Conservation (phyloP, 1,140 invertebrate species). For the Eciton burchellii region DNA sequence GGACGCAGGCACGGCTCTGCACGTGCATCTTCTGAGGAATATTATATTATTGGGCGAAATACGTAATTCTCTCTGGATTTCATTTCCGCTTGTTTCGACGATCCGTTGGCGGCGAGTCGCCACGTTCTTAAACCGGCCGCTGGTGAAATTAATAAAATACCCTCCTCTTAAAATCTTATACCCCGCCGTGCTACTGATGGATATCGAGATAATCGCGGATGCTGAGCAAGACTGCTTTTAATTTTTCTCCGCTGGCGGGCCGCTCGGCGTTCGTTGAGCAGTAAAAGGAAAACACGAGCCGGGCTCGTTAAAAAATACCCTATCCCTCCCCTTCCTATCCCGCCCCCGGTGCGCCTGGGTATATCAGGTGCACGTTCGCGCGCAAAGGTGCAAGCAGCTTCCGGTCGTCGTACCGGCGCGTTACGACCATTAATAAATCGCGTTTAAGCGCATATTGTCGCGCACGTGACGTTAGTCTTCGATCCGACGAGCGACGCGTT, state of each 20-base stretch:
- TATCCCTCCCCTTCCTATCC: slow-evolving; percentile 40
- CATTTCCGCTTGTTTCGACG: neutral
- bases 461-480: slow-evolving; percentile 54
- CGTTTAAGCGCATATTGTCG: slow-evolving; percentile 69
- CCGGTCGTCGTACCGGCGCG: slow-evolving; percentile 47
- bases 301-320: slow-evolving; percentile 69
- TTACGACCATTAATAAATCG: slow-evolving; percentile 79
- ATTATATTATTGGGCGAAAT: too few species aligned
- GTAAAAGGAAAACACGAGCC: slow-evolving; percentile 69
- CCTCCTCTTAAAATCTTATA: slow-evolving; percentile 11
- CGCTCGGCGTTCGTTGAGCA: slow-evolving; percentile 62
- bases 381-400: slow-evolving; percentile 47
- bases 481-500: slow-evolving; percentile 37
- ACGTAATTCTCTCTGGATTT: neutral
- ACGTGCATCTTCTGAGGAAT: slow-evolving; percentile 7
- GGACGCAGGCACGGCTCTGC: too few species aligned
- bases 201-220: slow-evolving; percentile 6
- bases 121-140: neutral
- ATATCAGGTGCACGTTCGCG: slow-evolving; percentile 47
- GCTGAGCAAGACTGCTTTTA: slow-evolving; percentile 63
- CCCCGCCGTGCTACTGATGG: slow-evolving; percentile 1
- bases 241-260: slow-evolving; percentile 44
- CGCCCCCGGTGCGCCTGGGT: too few species aligned
- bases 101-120: neutral
- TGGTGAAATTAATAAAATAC: slow-evolving; percentile 30